Evolutionary conservation across 2,797 vertebrate genomes (phyloP), one percentile per base, ranked within the genome.

Genomic region (Sphaeramia orbicularis): DNA sequence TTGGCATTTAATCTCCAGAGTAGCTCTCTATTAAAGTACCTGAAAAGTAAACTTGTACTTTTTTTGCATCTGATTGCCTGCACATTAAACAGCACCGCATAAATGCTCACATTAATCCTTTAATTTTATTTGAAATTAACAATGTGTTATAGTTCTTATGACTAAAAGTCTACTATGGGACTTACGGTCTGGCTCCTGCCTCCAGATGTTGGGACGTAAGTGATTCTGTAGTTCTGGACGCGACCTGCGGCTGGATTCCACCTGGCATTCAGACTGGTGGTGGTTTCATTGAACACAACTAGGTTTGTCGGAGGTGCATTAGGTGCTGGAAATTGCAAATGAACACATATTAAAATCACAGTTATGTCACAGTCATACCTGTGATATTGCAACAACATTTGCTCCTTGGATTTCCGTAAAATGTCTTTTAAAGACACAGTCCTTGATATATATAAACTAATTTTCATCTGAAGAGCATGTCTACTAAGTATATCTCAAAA

Each of bases 251-350:
- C 96, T 44, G 95, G 95, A 74, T 96, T 96, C 98, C 98, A 99
- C 80, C 96, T 96, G 56, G 96, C 93, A 0, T 96, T 98, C 86
- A 99, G 83, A 51, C 92, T 96, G 80, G 95, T 97, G 60, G 92
- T 96, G 62, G 97, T 98, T 65, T 96, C 96, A 12, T 99, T 98
- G 86, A 95, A 99, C 59, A 99, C 98, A 78, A 97, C 95, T 74
- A 99, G 93, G 83, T 99, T 94, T 57, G 96, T 94, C 47, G 97
- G 96, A n/a, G 96, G 94, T 74, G 92, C 95, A 52, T 89, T 94
- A 32, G 95, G 94, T 69, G 89, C 97, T 99, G 85, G 56, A 78
- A 74, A 64, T 35, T 58, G 55, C 27, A 45, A 27, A 78, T 0
- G 57, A 43, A 80, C 36, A 53, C 43, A 65, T 35, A 35, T 35